Base-by-base conservation (phyloP, 2,113 vertebrate genomes). In the Proterorhinus semilunaris region DNA sequence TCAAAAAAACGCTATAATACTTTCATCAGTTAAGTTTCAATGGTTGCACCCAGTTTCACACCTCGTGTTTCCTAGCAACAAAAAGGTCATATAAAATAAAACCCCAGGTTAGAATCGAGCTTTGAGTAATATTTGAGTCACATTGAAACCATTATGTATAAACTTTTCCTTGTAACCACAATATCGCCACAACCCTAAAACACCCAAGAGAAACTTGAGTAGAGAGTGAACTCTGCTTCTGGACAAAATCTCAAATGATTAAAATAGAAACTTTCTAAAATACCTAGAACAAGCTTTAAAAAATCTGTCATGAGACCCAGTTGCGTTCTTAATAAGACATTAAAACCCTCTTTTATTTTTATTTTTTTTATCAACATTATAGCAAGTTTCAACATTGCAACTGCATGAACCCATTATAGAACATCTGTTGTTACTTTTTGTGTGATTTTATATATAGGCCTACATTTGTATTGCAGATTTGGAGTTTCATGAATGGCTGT, bases 91-190 rank as follows among this genome's bases (percentile, higher is more conserved):
- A 55, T 55, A 4, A 36, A 57, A 21, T 21, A 57, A 57, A 57
- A 21, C 54, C 42, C 54, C 21, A 12, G 54, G 54, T 42, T 57
- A 12, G 54, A 42, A 58, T 53, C 17, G 16, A 16, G 12, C 27
- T 42, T 15, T 42, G 55, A 58, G 27, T 42, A 57, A 57, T 36
- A 10, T 16, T 7, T 13, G 55, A 58, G 55, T 58, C 10, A 58
- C 36, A 10, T 3, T 12, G 55, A 58, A 58, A 58, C 27, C 12
- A 42, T 42, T 42, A 42, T 58, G 55, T 27, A 42, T 42, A 58
- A 13, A 58, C 55, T 58, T 58, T 58, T 27, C 55, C 55, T 27
- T 58, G 27, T 42, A 42, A 42, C 55, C 55, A 42, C 55, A 58
- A 17, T 58, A 13, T 42, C 27, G 13, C 55, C 55, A 36, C 27